Evolutionary conservation across 1,140 invertebrate species (phyloP), one percentile per base, ranked within the genome.

Genomic region (Caerostris darwini): DNA sequence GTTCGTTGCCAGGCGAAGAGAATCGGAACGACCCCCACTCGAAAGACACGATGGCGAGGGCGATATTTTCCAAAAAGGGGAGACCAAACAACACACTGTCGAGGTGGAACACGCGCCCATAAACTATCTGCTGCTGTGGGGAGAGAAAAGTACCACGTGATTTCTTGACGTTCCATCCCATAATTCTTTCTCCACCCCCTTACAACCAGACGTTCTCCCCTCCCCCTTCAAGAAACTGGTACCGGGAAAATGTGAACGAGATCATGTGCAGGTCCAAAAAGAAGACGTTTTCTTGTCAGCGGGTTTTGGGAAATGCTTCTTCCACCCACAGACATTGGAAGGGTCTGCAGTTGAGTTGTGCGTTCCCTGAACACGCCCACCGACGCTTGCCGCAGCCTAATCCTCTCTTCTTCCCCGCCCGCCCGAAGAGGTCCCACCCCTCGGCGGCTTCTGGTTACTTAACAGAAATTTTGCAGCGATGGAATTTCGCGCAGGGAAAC

Each of bases 271-370:
- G 58, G 50, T n/a, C n/a, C 54, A 50, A 82, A 77, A 94, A 82
- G 87, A 89, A 94, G 92, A 94, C 92, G 92, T 94, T 94, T 94
- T 94, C 92, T 94, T 94, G 92, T 94, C 92, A 94, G 92, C 92
- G 86, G 92, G 85, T 89, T 89, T 93, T 89, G 86, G 34, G 82
- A 86, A 71, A 57, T 93, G 69, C 69, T 85, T 57, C 83, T 91
- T 88, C 92, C 85, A 94, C 85, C 85, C 92, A 88, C 92, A 94
- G 92, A 94, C 69, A 64, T 53, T 14, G 14, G 82, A 86, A 86
- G 90, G 90, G 90, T 59, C 58, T 57, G 57, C 17, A 92, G 90
- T 92, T 92, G 90, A 92, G 90, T 85, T 92, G 90, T 92, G 59
- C 56, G 54, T 54, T 54, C 90, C 82, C 59, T 67, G 50, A 92